Percentiles rank a stretch among this genome's conserved stretches.
Conservation (phyloP, 1,140 invertebrate genomes). For the Lepidotrigona ventralis region DNA sequence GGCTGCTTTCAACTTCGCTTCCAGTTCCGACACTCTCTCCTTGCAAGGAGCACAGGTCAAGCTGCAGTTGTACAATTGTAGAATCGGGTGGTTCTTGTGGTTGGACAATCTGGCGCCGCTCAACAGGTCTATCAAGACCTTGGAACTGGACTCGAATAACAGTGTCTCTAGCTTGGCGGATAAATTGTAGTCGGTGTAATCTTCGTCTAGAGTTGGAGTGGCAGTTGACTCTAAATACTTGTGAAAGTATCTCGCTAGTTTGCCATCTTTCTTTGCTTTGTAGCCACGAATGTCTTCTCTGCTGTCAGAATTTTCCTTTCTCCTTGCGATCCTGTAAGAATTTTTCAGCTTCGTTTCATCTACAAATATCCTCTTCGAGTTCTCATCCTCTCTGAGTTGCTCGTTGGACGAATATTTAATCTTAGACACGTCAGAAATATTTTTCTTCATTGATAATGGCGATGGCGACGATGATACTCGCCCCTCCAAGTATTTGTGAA, state of each 20-base stretch:
- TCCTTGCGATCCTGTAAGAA: no score
- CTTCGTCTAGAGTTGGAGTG: neutral
- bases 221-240: slow-evolving; percentile 4
- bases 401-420: no score
- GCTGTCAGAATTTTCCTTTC: no score
- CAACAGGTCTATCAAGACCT: neutral
- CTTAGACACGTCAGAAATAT: no score
- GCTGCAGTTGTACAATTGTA: neutral
- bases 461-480: neutral
- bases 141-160: slow-evolving; percentile 3
- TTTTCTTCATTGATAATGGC: no score
- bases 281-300: neutral
- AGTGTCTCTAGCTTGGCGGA: neutral
- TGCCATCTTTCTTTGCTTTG: neutral
- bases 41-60: neutral
- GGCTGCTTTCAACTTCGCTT: neutral
- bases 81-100: neutral
- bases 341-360: no score
- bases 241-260: slow-evolving; percentile 11
- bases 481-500: slow-evolving; percentile 3
- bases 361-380: no score
- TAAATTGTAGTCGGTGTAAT: neutral
- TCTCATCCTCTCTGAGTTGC: no score
- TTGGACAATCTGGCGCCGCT: neutral
- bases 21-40: neutral